Evolutionary conservation across 2,797 vertebrate genomes (phyloP).

Genomic region (Momotus momota): DNA sequence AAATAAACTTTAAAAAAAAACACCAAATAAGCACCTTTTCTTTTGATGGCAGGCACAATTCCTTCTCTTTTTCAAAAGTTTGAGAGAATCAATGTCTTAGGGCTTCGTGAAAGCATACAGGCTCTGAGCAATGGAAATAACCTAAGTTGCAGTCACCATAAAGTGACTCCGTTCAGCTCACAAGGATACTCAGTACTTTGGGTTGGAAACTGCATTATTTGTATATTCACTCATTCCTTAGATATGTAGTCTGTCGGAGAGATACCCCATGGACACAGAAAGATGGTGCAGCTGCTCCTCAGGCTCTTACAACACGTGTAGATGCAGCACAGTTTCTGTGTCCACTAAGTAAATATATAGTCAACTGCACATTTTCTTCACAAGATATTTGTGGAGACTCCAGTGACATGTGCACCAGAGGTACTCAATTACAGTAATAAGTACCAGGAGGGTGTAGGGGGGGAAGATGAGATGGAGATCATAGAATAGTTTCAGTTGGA

Average conservation of each 20-base stretch:
- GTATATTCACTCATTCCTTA: neutral
- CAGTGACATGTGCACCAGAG: neutral
- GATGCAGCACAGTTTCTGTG: neutral
- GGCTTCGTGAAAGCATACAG: neutral
- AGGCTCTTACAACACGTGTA: neutral
- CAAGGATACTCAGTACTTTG: neutral
- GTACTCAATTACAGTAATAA: neutral
- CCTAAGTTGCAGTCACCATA: neutral
- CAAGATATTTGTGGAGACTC: neutral
- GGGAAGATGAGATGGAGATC: neutral
- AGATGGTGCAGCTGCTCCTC: neutral
- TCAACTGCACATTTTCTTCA: neutral
- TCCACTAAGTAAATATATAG: neutral
- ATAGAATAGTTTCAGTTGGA: too few relatives aligned
- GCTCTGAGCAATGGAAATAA: neutral
- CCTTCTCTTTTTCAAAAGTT: neutral
- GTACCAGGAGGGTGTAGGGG: neutral
- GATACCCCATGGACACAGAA: neutral
- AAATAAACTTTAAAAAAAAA: neutral
- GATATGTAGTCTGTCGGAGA: neutral
- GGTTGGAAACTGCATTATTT: neutral
- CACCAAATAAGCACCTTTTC: neutral
- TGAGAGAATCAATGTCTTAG: neutral
- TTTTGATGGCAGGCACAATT: neutral
- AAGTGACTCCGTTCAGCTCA: neutral